Evolutionary conservation across 2,888 invertebrate species (phyloP).

Genomic region (Saturnia pavonia): DNA sequence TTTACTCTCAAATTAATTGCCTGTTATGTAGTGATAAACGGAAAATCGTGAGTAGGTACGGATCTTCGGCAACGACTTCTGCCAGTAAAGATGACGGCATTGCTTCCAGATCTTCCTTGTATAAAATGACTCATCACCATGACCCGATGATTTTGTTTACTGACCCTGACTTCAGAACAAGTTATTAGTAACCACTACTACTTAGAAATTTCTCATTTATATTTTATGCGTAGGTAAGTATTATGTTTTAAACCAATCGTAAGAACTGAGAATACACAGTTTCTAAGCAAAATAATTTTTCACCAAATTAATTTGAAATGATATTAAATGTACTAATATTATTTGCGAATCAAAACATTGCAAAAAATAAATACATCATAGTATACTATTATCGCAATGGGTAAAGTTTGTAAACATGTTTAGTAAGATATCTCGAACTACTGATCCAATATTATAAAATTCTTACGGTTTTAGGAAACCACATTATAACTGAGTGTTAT

Average conservation of each 20-base stretch:
- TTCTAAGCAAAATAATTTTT: neutral
- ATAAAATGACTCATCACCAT: slow-evolving; percentile 68
- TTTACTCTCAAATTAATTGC: slow-evolving; percentile 39
- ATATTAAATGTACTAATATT: neutral
- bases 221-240: neutral
- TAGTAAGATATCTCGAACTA: too few relatives aligned
- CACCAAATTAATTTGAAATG: neutral
- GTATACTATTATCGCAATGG: too few relatives aligned
- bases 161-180: slow-evolving; percentile 44
- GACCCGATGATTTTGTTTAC: slow-evolving; percentile 71
- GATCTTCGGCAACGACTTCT: slow-evolving; percentile 35
- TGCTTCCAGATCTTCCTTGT: slow-evolving; percentile 72
- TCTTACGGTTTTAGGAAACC: too few relatives aligned
- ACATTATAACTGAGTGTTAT: too few relatives aligned
- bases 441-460: too few relatives aligned
- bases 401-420: too few relatives aligned
- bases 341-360: neutral
- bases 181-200: slow-evolving; percentile 44
- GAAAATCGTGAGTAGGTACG: slow-evolving; percentile 47
- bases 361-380: neutral
- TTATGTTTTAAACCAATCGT: neutral
- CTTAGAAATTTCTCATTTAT: slow-evolving; percentile 33
- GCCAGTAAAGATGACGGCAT: slow-evolving; percentile 66
- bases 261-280: neutral
- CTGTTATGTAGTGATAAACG: slow-evolving; percentile 43